Base-by-base conservation (phyloP, 2,113 vertebrate genomes). In the Ictalurus punctatus region DNA sequence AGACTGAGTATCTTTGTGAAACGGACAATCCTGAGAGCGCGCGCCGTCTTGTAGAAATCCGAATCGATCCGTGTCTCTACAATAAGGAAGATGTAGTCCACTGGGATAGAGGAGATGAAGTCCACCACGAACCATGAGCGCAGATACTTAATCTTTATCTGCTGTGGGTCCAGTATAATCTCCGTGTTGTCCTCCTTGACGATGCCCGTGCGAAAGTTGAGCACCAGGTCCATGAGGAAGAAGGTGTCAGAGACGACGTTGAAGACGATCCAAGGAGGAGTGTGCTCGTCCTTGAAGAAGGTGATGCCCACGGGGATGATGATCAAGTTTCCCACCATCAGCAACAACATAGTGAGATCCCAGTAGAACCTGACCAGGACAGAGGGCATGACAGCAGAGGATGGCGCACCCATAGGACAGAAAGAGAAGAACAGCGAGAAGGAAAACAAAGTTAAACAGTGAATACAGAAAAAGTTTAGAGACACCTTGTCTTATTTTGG, bases 261-360 rank as follows among this genome's bases (percentile, higher is more conserved):
- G 96, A 99, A 99, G 92, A 99, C 97, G 56, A 99, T 99, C 98
- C 98, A 99, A 0, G 98, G 97, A 0, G 98, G 98, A 6, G 98
- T 99, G 94, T 99, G 97, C 92, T 99, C 98, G 0, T 99, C 98
- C 92, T 99, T 99, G 96, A 99, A 99, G 95, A 99, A 99, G 10
- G 98, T 99, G 96, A 99, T 99, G 94, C 98, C 98, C 92, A 99
- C 98, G 0, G 98, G 98, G 89, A 99, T 99, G 95, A 99, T 98
- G 96, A 99, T 99, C 93, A 99, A 96, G 95, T 99, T 99, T 84
- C 98, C 98, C 89, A 99, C 98, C 98, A 99, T 99, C 92, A 99
- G 96, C 73, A 99, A 95, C 93, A 99, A 95, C 98, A 99, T 99
- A 89, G 98, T 99, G 93, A 99, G 95, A 94, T 99, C 98, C 98